Percentiles rank a stretch among this genome's conserved stretches.
Conservation (phyloP, 2,888 invertebrate genomes). For the Abrostola tripartita region DNA sequence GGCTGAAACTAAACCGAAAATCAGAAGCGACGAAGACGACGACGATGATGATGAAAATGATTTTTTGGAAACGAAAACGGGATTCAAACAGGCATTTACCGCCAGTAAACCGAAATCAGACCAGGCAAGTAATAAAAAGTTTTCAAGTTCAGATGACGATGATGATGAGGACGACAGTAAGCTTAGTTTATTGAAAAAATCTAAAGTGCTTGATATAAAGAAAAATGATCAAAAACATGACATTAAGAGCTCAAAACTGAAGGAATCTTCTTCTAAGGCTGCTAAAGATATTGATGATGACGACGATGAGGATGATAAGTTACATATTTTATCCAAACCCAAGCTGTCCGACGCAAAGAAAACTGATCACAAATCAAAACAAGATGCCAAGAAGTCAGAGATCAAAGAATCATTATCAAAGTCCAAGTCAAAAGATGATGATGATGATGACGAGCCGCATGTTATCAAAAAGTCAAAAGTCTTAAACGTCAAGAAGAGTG, state of each 20-base stretch:
- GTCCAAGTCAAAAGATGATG: conserved; percentile 36
- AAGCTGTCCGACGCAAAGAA: not conserved
- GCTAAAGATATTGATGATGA: conserved; percentile 19
- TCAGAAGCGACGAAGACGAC: conserved; percentile 67
- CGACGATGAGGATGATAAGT: conserved; percentile 33
- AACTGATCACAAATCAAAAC: not conserved
- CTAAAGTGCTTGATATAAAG: conserved; percentile 23
- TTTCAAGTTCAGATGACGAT: conserved; percentile 42
- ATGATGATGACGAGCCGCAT: conserved; percentile 46
- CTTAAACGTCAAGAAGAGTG: conserved; percentile 40
- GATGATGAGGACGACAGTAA: conserved; percentile 51
- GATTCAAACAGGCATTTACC: conserved; percentile 57
- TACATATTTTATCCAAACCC: not conserved
- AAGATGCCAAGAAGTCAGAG: not conserved
- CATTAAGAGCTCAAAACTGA: conserved; percentile 24
- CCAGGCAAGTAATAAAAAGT: conserved; percentile 43
- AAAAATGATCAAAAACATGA: conserved; percentile 41
- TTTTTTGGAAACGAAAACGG: conserved; percentile 56
- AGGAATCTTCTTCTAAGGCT: conserved; percentile 23
- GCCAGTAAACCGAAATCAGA: conserved; percentile 50
- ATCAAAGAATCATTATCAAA: not conserved
- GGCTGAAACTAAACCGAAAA: conserved; percentile 60
- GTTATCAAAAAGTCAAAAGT: conserved; percentile 47
- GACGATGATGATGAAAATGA: conserved; percentile 58
- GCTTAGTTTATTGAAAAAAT: conserved; percentile 28